Base-by-base conservation (phyloP, 2,888 invertebrate genomes). In the Junonia oenone region DNA sequence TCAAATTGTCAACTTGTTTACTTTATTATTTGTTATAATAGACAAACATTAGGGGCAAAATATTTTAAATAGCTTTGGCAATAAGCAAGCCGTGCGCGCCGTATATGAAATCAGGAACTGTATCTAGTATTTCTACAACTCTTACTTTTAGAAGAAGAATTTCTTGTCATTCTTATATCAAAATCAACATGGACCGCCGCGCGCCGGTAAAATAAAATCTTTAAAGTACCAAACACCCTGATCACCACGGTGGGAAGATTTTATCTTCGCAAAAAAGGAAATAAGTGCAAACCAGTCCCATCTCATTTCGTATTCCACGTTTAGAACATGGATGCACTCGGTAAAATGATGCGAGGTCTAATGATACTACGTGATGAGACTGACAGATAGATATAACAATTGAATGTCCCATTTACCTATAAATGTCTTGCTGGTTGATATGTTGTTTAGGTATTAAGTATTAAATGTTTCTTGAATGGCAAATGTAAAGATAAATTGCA, bases 401-500 rank as follows among this genome's bases (percentile, higher is more conserved):
- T 48, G 47, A 15, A 38, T 45, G 14, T 17, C 27, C 31, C n/a
- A 33, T 33, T n/a, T 1, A 11, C 3, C 31, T n/a, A 33, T 4
- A 33, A n/a, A 3, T 33, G 11, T 1, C 31, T n/a, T 33, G 11
- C n/a, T n/a, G 9, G n/a, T n/a, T n/a, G 4, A n/a, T 33, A 33
- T 33, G 11, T 11, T 33, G 11, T n/a, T 3, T 11, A n/a, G 4
- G 1, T n/a, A 33, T 33, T 22, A 5, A 22, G 1, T n/a, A 33
- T 33, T 22, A 5, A 22, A 5, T 22, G 22, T 22, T 22, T 22
- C 13, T 4, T n/a, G 37, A 15, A 3, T 13, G 22, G 13, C 13
- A 6, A 1, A 13, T 11, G 17, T 14, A 9, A 19, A 6, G 89
- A n/a, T n/a, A n/a, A n/a, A n/a, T n/a, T n/a, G n/a, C n/a, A n/a